phyloP scores from a whole-genome alignment of 2,113 vertebrate species.

The Lampris megalopsis region DNA sequence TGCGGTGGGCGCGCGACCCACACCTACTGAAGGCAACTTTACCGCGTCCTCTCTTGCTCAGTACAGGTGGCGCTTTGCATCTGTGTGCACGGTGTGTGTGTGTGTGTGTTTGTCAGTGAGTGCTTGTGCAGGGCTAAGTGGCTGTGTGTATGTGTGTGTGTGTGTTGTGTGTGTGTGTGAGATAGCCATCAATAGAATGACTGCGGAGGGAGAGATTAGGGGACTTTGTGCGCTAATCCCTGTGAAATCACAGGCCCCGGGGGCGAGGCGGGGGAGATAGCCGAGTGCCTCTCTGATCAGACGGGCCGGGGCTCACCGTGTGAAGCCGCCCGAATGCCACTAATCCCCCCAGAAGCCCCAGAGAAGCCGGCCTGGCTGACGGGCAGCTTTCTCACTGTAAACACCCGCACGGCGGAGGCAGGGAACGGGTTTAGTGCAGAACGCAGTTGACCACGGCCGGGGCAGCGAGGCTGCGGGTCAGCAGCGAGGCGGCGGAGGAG shows the following conservation, averaged over 20 bases:
- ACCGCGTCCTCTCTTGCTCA: too few relatives aligned
- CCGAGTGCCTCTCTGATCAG: slow-evolving; percentile 69
- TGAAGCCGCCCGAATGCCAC: slow-evolving; percentile 65
- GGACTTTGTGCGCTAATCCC: slow-evolving; percentile 70
- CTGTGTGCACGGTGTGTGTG: background rate
- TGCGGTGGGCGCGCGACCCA: too few relatives aligned
- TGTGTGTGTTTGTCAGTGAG: background rate
- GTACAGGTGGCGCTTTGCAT: background rate
- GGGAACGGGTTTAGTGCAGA: slow-evolving; percentile 32
- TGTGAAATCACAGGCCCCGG: slow-evolving; percentile 68
- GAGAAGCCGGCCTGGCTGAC: slow-evolving; percentile 59
- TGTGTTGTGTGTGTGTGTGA: slow-evolving; percentile 27
- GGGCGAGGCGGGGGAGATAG: slow-evolving; percentile 54
- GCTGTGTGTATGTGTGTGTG: slow-evolving; percentile 9
- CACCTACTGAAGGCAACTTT: too few relatives aligned
- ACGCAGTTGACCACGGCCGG: slow-evolving; percentile 25
- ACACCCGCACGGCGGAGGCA: too few relatives aligned
- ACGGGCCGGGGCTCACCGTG: slow-evolving; percentile 60
- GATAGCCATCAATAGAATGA: slow-evolving; percentile 63
- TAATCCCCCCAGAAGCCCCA: slow-evolving; percentile 65
- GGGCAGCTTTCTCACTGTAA: slow-evolving; percentile 51
- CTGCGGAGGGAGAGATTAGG: slow-evolving; percentile 70
- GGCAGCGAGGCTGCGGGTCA: slow-evolving; percentile 12
- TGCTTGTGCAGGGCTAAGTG: background rate
- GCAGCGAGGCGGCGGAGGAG: slow-evolving; percentile 49